A percentile compares a stretch with the other conserved stretches of the same genome.
These are phyloP conservation scores for Fringilla coelebs DNA, from an alignment of 2,797 vertebrate species.

Conservation along the genomic window DNA sequence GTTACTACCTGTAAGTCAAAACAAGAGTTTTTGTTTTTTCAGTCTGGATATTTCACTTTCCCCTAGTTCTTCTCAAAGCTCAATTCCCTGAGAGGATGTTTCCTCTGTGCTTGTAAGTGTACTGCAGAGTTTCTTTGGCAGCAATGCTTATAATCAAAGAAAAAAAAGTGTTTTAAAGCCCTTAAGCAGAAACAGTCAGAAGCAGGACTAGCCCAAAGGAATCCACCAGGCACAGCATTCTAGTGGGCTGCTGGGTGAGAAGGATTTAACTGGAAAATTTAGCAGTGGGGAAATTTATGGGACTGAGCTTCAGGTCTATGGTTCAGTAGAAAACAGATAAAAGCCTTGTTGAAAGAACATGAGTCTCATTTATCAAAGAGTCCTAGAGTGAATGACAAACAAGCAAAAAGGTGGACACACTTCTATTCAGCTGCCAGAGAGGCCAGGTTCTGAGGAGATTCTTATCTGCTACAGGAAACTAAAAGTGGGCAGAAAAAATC, in stretches of 20 bases:
- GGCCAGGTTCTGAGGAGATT: not conserved
- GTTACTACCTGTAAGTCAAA: not conserved
- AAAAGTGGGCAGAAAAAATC: not conserved
- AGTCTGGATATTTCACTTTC: not conserved
- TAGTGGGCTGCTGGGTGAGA: not conserved
- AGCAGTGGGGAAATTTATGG: not conserved
- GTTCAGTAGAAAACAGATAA: not conserved
- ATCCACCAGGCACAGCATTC: not conserved
- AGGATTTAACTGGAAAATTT: not conserved
- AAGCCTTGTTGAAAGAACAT: not conserved
- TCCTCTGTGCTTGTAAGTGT: not conserved
- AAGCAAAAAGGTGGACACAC: not conserved
- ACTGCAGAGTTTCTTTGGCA: not conserved
- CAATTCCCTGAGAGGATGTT: rapidly evolving
- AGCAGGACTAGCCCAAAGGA: not conserved
- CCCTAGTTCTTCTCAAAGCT: not conserved
- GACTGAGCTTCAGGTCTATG: not conserved
- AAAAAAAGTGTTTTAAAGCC: not conserved
- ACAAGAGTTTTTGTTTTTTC: not conserved
- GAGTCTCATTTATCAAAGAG: not conserved
- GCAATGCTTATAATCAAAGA: not conserved
- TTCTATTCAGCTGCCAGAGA: not conserved
- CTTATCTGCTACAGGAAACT: not conserved
- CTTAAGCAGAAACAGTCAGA: not conserved
- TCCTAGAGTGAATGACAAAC: not conserved